Conservation (phyloP, 2,113 vertebrate genomes). For the Mesembrinibis cayennensis region DNA sequence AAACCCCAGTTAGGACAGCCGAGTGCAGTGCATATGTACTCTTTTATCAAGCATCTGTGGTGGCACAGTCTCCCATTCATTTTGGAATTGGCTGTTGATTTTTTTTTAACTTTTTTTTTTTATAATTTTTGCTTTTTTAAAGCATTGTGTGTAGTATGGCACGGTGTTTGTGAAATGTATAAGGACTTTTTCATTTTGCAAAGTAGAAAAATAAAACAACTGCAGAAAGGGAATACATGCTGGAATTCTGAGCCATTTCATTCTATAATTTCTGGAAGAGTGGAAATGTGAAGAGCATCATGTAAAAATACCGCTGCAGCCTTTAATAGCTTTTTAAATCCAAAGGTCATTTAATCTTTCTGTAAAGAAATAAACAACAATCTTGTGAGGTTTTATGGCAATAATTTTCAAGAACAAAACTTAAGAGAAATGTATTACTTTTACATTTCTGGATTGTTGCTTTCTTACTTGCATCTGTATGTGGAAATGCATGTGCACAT, state of each 20-base stretch:
- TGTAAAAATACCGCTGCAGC: not conserved
- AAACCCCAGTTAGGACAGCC: not conserved
- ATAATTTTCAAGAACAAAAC: not conserved
- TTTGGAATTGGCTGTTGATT: not conserved
- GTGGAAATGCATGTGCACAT: not conserved
- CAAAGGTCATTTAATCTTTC: not conserved
- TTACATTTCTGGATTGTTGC: not conserved
- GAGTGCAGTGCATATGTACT: not conserved
- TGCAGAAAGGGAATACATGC: not conserved
- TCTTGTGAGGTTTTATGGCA: not conserved
- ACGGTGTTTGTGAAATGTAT: not conserved
- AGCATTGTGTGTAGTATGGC: not conserved
- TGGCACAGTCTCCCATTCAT: not conserved
- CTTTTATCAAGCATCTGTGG: not conserved
- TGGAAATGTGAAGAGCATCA: not conserved
- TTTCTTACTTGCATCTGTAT: not conserved
- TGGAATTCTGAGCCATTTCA: not conserved
- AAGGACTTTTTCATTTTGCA: not conserved
- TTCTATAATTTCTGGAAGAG: not conserved
- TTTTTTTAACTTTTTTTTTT: not conserved
- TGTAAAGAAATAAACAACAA: not conserved
- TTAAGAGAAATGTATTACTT: not conserved
- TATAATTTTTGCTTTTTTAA: not conserved
- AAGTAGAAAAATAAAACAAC: not conserved
- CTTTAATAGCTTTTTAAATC: not conserved